Evolutionary conservation across 2,797 vertebrate genomes (phyloP), one percentile per base, ranked within the genome.

Genomic region (Falco cherrug): DNA sequence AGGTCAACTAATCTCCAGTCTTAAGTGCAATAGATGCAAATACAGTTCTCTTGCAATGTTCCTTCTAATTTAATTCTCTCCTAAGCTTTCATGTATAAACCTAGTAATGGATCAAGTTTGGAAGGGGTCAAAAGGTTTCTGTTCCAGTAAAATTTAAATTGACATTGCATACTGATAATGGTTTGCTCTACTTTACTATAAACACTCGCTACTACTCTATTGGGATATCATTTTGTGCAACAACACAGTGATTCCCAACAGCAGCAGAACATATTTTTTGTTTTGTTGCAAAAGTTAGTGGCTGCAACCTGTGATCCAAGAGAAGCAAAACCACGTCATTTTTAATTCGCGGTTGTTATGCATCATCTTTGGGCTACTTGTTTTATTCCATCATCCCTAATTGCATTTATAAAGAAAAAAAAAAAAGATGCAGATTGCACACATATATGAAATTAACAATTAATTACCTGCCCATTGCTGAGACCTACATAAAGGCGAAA

Each of bases 1-100:
- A 96, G 95, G 97, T 98, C 97, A 98, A 95, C 97, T 98, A 98
- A 98, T 98, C 98, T 98, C 94, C 84, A 89, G 74, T 96, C 93
- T 96, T 98, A 98, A 98, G 97, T 97, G 96, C 93, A 96, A 96
- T 96, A 96, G 97, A 98, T 98, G 97, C 97, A 97, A 98, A 98
- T 97, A 95, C 94, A 92, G 93, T 93, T 97, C 85, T 97, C 91
- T 93, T 71, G 73, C 92, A 75, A 86, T 96, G 95, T 97, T 97
- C 94, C 96, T 95, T 97, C 95, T 97, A 97, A 98, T 98, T 98
- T 94, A 96, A 95, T 98, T 98, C 96, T 98, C 95, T 95, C 94
- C 94, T 96, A 95, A 95, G 96, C 95, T 96, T 96, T 97, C 95
- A 96, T 94, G 93, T 95, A 96, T 95, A 97, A 97, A 97, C 93